These are phyloP conservation scores for Semaprochilodus insignis DNA, from an alignment of 2,797 vertebrate species.

Conservation along the genomic window DNA sequence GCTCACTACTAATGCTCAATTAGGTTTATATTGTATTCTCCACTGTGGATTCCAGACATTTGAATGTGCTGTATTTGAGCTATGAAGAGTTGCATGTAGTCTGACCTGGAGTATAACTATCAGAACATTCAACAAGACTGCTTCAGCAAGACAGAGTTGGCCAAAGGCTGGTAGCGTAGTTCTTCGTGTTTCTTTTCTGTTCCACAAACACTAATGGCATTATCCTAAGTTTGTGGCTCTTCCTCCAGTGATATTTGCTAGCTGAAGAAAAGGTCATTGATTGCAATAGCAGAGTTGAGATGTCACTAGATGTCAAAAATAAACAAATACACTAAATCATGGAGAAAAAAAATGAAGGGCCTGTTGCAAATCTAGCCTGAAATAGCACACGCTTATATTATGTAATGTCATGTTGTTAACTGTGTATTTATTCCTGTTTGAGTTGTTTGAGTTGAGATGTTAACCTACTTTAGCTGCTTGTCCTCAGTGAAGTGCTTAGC, in stretches of 20 bases:
- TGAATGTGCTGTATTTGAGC: background rate
- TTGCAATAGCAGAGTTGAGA: background rate
- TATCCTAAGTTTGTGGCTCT: background rate
- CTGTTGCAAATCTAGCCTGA: no score
- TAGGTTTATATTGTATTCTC: slow-evolving; percentile 5
- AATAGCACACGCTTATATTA: no score
- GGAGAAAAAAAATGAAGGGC: no score
- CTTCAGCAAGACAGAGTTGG: background rate
- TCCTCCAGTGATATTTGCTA: background rate
- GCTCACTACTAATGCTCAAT: background rate
- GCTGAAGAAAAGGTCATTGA: background rate
- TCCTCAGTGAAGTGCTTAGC: no score
- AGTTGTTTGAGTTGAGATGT: no score
- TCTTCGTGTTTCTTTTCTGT: no score
- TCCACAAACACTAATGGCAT: background rate
- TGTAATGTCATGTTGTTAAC: no score
- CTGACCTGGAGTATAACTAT: background rate
- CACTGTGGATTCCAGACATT: background rate
- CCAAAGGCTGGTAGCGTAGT: background rate
- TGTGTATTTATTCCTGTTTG: no score
- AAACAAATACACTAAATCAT: no score
- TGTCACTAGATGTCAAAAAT: background rate
- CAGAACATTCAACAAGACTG: background rate
- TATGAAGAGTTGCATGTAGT: background rate
- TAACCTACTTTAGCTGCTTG: no score